Conservation (phyloP, 1,140 invertebrate genomes). For the Macrostomum lignano region DNA sequence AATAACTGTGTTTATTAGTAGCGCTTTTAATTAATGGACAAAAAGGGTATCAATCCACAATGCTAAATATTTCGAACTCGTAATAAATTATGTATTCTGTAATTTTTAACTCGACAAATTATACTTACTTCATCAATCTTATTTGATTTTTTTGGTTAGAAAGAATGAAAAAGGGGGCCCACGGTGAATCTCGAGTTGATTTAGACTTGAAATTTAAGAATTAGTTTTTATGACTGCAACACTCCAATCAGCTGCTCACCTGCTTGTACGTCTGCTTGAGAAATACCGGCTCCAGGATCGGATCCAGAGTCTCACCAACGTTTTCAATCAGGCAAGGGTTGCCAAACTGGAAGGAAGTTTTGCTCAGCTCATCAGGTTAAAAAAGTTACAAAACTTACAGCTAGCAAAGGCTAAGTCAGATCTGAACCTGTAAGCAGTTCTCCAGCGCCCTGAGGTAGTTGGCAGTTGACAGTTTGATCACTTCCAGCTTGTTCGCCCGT, state of each 20-base stretch:
- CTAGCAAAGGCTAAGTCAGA: constrained; percentile 39
- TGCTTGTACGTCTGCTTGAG: constrained; percentile 23
- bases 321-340: constrained; percentile 26
- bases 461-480: constrained; percentile 20
- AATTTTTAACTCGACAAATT: constrained; percentile 2
- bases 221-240: background rate
- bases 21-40: too few species aligned
- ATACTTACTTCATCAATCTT: background rate
- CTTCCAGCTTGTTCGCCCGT: constrained; percentile 21
- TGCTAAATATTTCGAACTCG: background rate
- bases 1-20: too few species aligned
- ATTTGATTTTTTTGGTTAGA: constrained; percentile 8
- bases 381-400: constrained; percentile 36
- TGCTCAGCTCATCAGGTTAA: constrained; percentile 35
- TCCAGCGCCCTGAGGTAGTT: constrained; percentile 21
- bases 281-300: constrained; percentile 22
- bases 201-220: constrained; percentile 30
- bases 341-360: constrained; percentile 17
- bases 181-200: background rate
- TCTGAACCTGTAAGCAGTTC: constrained; percentile 24
- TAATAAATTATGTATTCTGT: background rate
- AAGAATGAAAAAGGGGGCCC: constrained; percentile 22
- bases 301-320: constrained; percentile 25
- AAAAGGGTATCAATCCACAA: too few species aligned
- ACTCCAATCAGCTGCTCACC: constrained; percentile 9